Percentiles rank a stretch among this genome's conserved stretches.
phyloP scores from a whole-genome alignment of 2,888 invertebrate species.

The Lasioglossum calceatum region DNA sequence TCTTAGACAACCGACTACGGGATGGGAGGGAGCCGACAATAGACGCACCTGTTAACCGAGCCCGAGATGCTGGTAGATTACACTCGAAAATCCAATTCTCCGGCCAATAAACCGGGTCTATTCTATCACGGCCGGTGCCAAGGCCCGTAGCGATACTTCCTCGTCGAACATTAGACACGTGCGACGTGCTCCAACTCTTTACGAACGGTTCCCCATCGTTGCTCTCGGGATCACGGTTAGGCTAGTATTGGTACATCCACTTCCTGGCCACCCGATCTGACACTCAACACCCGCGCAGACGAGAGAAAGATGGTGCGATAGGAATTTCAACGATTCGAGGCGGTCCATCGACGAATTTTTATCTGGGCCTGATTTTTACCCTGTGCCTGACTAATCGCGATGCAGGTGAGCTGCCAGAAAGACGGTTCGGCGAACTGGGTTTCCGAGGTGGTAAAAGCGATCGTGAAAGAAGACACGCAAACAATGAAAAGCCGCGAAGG shows the following conservation, averaged over 20 bases:
- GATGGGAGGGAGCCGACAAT: slow-evolving; percentile 31
- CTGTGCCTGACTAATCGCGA: neutral
- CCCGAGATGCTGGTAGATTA: slow-evolving; percentile 48
- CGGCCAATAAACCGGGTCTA: slow-evolving; percentile 27
- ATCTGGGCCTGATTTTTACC: neutral
- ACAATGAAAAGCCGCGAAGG: too few relatives aligned
- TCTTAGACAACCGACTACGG: slow-evolving; percentile 13
- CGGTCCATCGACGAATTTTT: neutral
- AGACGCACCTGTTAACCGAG: slow-evolving; percentile 59
- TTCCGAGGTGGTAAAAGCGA: neutral
- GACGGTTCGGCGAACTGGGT: neutral
- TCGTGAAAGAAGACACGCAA: slow-evolving; percentile 31
- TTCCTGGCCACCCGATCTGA: neutral
- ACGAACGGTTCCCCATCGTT: neutral
- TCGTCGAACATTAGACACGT: slow-evolving; percentile 44
- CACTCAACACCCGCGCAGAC: slow-evolving; percentile 20
- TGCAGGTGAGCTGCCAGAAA: neutral
- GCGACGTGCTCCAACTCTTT: slow-evolving; percentile 27
- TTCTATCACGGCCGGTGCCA: slow-evolving; percentile 12
- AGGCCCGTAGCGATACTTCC: slow-evolving; percentile 25
- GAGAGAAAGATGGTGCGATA: slow-evolving; percentile 8
- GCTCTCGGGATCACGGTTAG: neutral
- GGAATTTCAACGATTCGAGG: neutral
- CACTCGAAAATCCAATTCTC: slow-evolving; percentile 46
- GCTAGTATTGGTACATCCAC: neutral